Percentiles rank a stretch among this genome's conserved stretches.
Evolutionary conservation across 2,797 vertebrate genomes (phyloP).

Genomic region (Gymnothorax reevesii): DNA sequence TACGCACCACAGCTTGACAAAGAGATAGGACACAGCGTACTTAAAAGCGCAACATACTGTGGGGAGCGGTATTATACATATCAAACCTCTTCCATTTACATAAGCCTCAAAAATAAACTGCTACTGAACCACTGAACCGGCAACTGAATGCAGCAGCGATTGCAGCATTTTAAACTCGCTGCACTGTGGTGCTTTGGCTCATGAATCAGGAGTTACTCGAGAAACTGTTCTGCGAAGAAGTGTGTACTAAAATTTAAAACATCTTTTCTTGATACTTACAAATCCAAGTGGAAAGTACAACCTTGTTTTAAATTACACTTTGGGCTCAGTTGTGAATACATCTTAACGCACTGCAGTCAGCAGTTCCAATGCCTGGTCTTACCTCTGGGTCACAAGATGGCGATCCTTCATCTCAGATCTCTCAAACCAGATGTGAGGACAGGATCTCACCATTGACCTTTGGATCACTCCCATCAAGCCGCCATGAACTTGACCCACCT

Average conservation of each 20-base stretch:
- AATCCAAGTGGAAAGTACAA: no score
- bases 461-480: conserved; percentile 92
- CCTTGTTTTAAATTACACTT: neutral
- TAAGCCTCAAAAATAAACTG: neutral
- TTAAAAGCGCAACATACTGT: neutral
- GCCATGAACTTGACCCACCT: conserved; percentile 93
- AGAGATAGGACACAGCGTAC: conserved; percentile 6
- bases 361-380: conserved; percentile 39
- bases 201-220: neutral
- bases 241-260: neutral
- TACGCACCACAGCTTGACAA: neutral
- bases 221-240: neutral
- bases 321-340: neutral
- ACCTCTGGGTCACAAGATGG: conserved; percentile 88
- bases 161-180: neutral
- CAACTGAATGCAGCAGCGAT: neutral
- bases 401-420: conserved; percentile 93
- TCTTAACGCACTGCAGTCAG: neutral
- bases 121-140: neutral
- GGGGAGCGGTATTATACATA: neutral
- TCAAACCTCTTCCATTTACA: neutral
- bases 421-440: conserved; percentile 96
- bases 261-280: no score
- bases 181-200: neutral
- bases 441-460: conserved; percentile 87